Evolutionary conservation across 2,797 vertebrate genomes (phyloP).

Genomic region (Mastacembelus armatus): DNA sequence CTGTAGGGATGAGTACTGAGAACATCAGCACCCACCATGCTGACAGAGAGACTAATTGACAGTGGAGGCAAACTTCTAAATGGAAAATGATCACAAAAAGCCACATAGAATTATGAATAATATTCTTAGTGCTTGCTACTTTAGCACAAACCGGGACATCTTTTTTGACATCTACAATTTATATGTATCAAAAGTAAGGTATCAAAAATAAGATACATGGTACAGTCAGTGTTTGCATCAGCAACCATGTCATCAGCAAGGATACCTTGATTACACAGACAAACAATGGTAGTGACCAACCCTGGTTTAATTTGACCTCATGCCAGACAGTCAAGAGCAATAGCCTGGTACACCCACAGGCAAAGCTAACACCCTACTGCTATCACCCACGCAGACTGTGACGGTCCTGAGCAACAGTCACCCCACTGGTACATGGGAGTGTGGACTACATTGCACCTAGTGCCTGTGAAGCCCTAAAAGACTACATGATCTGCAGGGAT

Average conservation of each 20-base stretch:
- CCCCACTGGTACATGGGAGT: constrained; percentile 35
- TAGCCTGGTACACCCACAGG: constrained; percentile 49
- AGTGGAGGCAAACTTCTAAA: constrained; percentile 53
- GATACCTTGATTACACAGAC: constrained; percentile 47
- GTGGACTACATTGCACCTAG: constrained; percentile 48
- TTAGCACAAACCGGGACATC: too few relatives aligned
- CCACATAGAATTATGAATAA: too few relatives aligned
- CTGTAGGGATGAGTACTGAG: constrained; percentile 47
- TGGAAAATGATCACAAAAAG: constrained; percentile 49
- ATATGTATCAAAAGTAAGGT: too few relatives aligned
- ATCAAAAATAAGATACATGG: too few relatives aligned
- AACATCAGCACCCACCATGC: constrained; percentile 35
- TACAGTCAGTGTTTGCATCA: constrained; percentile 44
- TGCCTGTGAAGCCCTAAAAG: constrained; percentile 32
- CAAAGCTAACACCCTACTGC: constrained; percentile 49
- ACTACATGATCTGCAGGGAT: constrained; percentile 20
- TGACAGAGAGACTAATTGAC: constrained; percentile 55
- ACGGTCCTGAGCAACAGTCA: constrained; percentile 44
- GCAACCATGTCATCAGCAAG: constrained; percentile 36
- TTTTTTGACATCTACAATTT: too few relatives aligned
- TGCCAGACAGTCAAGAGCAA: constrained; percentile 65
- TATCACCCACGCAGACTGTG: constrained; percentile 55
- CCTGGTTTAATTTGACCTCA: constrained; percentile 50
- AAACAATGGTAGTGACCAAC: constrained; percentile 28
- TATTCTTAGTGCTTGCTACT: too few relatives aligned